Evolutionary conservation across 2,888 invertebrate genomes (phyloP), one percentile per base, ranked within the genome.

Genomic region (Cheilosia vulpina): DNA sequence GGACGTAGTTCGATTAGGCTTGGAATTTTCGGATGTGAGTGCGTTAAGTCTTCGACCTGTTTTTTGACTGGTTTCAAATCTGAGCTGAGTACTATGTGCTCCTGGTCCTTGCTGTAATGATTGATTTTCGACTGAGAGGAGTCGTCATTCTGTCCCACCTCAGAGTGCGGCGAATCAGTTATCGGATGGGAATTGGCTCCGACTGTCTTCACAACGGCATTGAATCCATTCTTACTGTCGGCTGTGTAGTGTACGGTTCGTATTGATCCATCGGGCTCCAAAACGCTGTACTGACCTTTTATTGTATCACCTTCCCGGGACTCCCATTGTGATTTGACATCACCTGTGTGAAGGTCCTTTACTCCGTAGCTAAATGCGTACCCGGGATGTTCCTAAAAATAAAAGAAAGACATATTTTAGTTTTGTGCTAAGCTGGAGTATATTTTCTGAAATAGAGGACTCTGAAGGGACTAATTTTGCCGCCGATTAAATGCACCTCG

Each of bases 261-360:
- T 77, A 94, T 92, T 6, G 93, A 93, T 60, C 95, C 95, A 89
- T 95, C 95, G 45, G 95, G 94, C 90, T 95, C 95, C 62, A 95
- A 90, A 21, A 95, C 92, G 88, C 95, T 95, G 90, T 96, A 96
- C 57, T 92, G 93, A 0, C 94, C 94, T 84, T 93, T 93, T 15
- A 94, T 93, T 0, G 91, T 90, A 80, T 93, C 93, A 0, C 93
- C 94, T 62, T 93, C 93, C 62, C 94, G 93, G 27, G 93, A 93
- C 87, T 94, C 94, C 93, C 94, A 94, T 88, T 94, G 94, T 2
- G 93, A 93, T 88, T 94, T 94, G 0, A 94, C 92, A 87, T 94
- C 94, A 2, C 94, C 94, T 0, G 94, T 93, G 87, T 94, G 93
- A 5, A 93, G 89, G 89, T 94, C 94, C 89, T 94, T 94, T 1